A percentile compares a stretch with the other conserved stretches of the same genome.
Evolutionary conservation across 1,140 invertebrate genomes (phyloP).

Genomic region (Philotrypesis tridentata): DNA sequence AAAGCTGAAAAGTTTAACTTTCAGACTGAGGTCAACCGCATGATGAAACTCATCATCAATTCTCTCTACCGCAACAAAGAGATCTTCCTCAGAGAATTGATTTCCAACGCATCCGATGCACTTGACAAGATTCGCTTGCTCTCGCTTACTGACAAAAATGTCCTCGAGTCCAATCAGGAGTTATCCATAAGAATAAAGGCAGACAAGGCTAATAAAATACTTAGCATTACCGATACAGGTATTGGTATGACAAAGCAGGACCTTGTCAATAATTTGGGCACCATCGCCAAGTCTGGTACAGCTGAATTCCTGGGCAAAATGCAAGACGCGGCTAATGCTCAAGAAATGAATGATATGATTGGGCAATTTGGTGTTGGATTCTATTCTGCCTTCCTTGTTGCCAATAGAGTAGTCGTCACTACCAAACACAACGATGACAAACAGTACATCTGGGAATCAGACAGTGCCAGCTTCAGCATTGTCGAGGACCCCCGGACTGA

Average conservation of each 20-base stretch:
- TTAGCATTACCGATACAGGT: conserved; percentile 97
- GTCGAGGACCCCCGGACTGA: conserved; percentile 95
- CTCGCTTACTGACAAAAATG: conserved; percentile 89
- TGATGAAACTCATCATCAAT: conserved; percentile 99
- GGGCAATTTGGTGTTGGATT: conserved; percentile 98
- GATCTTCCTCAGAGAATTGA: conserved; percentile 97
- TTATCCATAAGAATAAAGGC: conserved; percentile 95
- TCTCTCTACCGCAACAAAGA: conserved; percentile 99
- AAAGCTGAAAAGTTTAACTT: conserved; percentile 95
- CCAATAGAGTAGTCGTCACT: conserved; percentile 92
- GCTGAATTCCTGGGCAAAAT: conserved; percentile 98
- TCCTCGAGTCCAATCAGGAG: conserved; percentile 87
- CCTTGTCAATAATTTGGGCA: conserved; percentile 96
- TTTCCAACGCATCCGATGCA: conserved; percentile 97
- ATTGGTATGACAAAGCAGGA: conserved; percentile 98
- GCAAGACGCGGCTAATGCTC: conserved; percentile 79
- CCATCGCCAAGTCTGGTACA: conserved; percentile 99
- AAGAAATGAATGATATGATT: conserved; percentile 90
- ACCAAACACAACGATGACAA: conserved; percentile 96
- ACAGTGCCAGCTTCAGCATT: conserved; percentile 91
- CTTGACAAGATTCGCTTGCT: conserved; percentile 96
- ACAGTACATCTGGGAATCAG: conserved; percentile 99
- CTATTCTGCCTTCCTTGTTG: conserved; percentile 97
- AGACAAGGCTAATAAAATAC: conserved; percentile 94
- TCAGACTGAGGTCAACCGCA: conserved; percentile 97